Base-by-base conservation (phyloP, 1,140 invertebrate species). In the Formica exsecta region DNA sequence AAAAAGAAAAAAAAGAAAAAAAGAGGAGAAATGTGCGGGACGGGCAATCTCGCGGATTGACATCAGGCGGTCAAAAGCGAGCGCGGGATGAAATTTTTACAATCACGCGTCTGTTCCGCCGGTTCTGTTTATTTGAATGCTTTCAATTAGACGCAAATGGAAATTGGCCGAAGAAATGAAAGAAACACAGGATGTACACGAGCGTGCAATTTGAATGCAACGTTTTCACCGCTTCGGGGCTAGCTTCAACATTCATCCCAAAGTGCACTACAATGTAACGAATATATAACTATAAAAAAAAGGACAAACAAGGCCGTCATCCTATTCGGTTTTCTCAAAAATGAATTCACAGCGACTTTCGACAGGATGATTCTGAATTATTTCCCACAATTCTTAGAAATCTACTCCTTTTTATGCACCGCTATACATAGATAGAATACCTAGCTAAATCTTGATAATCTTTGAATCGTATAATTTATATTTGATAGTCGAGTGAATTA, bases 141-240 rank as follows among this genome's bases (percentile, higher is more conserved):
- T 83, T 83, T 83, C 79, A 83, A 83, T 83, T 83, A 83, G 79
- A 83, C 79, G 79, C 79, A 83, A 83, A 83, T 83, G 79, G 79
- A 83, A 83, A 83, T 83, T 83, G 79, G 68, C 51, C 38, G 68
- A 81, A 83, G 68, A 74, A 74, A 83, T 83, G 79, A 83, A 83
- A 83, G 79, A 83, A 83, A 83, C 68, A 83, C 79, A 62, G 79
- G 25, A 61, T 61, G 48, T 51, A 16, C 48, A n/a, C 77, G 44
- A 32, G 48, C 54, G 51, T 74, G 57, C 68, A 83, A 83, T 83
- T 83, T 68, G 68, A 44, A 74, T 48, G 54, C 38, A 83, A 74
- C 41, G 68, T 74, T 83, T 83, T 73, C 57, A 9, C 11, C 41
- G 68, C 79, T 70, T 57, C 68, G 68, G 41, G 79, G 68, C 68